Conservation (phyloP, 2,888 invertebrate genomes). For the Lissocephala sabroskyi region DNA sequence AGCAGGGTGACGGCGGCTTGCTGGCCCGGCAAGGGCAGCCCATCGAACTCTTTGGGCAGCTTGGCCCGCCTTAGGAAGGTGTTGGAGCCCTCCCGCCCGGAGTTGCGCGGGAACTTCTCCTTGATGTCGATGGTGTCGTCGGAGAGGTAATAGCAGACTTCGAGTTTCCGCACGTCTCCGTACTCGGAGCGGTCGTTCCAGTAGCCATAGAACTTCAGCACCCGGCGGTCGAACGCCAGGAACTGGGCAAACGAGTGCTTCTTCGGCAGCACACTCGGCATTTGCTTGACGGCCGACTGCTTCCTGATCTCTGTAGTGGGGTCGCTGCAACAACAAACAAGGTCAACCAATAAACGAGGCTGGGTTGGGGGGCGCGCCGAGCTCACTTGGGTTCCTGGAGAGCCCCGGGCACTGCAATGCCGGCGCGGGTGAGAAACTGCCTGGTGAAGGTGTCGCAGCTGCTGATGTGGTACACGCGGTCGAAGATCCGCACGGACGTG, state of each 20-base stretch:
- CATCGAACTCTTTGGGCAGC: constrained; percentile 78
- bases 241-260: constrained; percentile 84
- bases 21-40: constrained; percentile 73
- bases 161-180: constrained; percentile 84
- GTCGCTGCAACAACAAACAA: constrained; percentile 65
- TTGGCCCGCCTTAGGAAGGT: constrained; percentile 84
- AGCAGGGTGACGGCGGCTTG: constrained; percentile 74
- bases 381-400: constrained; percentile 74
- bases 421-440: constrained; percentile 86
- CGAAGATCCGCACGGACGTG: constrained; percentile 84
- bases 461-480: constrained; percentile 85
- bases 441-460: constrained; percentile 91
- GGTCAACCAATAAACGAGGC: not conserved
- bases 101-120: constrained; percentile 79
- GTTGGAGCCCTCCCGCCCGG: constrained; percentile 80
- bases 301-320: constrained; percentile 74
- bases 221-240: constrained; percentile 84
- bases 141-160: constrained; percentile 87
- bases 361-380: not conserved
- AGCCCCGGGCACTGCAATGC: constrained; percentile 86
- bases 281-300: constrained; percentile 50
- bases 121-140: constrained; percentile 93
- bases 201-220: constrained; percentile 84
- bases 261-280: constrained; percentile 68
- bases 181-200: constrained; percentile 91